Conservation (phyloP, 2,888 invertebrate species). For the Chrysodeixis includens region DNA sequence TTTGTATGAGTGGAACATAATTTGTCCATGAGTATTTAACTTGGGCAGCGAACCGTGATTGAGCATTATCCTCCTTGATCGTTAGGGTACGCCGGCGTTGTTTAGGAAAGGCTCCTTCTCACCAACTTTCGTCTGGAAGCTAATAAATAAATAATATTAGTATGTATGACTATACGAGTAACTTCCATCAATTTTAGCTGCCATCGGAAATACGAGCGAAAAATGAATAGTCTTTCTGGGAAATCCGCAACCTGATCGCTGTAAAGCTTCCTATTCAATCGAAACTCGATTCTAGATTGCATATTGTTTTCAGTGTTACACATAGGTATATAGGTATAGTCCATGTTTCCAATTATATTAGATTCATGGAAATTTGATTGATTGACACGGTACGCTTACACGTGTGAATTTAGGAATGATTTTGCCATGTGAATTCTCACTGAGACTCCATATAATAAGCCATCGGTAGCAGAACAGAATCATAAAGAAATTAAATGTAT, state of each 20-base stretch:
- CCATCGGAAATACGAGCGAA: constrained; percentile 23
- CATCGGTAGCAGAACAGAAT: no score
- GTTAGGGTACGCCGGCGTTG: background rate
- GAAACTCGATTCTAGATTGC: constrained; percentile 18
- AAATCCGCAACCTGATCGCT: constrained; percentile 3
- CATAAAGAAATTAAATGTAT: no score
- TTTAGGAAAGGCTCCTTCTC: background rate
- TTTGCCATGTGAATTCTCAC: background rate
- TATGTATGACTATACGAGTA: constrained; percentile 8
- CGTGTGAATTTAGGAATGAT: background rate
- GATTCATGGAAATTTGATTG: constrained; percentile 23
- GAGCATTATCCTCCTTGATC: background rate
- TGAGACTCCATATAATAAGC: background rate
- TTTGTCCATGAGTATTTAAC: background rate
- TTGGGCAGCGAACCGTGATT: background rate
- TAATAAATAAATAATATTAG: background rate
- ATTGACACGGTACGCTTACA: constrained; percentile 10
- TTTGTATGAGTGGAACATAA: background rate
- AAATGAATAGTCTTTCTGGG: constrained; percentile 13
- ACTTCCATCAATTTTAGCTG: constrained; percentile 27
- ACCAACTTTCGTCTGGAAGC: background rate
- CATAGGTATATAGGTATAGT: background rate
- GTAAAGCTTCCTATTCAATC: constrained; percentile 9
- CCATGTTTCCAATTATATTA: constrained; percentile 12
- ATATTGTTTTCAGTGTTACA: constrained; percentile 17